Base-by-base conservation (phyloP, 2,113 vertebrate genomes). In the Lycocorax pyrrhopterus region DNA sequence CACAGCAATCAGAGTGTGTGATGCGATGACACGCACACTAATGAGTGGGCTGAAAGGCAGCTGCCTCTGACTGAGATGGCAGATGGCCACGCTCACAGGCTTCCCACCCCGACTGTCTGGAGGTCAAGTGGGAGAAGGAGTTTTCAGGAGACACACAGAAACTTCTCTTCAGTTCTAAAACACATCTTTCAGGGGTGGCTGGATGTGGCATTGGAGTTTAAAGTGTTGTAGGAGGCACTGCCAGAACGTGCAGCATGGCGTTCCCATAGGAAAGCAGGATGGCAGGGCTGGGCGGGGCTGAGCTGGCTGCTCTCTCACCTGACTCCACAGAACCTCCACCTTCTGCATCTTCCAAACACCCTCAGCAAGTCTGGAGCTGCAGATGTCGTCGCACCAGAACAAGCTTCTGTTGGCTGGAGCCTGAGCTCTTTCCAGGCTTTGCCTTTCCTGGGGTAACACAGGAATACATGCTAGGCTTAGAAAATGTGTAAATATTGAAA, bases 241-340 rank as follows among this genome's bases (percentile, higher is more conserved):
- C 23, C 37, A 51, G 77, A 49, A 78, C 0, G 0, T 33, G 43
- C 33, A 78, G 77, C 21, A 4, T 13, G 8, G 25, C 1, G 3
- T 51, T 84, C 41, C 51, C 29, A 7, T 12, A 66, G 87, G 64
- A 35, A 72, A 73, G 46, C 2, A 23, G 67, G 68, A 51, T 32
- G 60, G 56, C 39, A 23, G 59, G 49, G 69, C 64, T 74, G 59
- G 35, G 51, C 8, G 21, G 26, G 43, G 37, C 10, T 74, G 60
- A 16, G 20, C 58, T 49, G 23, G 47, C 67, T 81, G 35, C 52
- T 60, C 18, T 35, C 69, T 66, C 35, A 3, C 5, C 4, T 52
- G 33, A 44, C 30, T 49, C 23, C 67, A 69, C 66, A 79, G 73
- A 87, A 76, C 41, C 74, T 87, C 35, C 4, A 5, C 62, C 20